A percentile compares a stretch with the other conserved stretches of the same genome.
These are phyloP conservation scores for Peromyscus melanophrys DNA, from an alignment of 2,797 vertebrate genomes.

Conservation along the genomic window DNA sequence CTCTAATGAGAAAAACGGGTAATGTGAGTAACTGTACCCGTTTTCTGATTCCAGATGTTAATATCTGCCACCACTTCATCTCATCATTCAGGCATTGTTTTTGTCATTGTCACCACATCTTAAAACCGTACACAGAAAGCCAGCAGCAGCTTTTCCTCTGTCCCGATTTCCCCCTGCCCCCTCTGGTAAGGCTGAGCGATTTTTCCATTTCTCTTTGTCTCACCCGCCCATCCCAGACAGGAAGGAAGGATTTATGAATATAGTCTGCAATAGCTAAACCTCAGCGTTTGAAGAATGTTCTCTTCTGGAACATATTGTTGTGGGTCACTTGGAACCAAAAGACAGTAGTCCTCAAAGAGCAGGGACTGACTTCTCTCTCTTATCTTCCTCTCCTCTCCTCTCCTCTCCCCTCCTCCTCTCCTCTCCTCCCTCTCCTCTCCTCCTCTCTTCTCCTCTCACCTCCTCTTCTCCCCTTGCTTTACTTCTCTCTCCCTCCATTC, in stretches of 20 bases:
- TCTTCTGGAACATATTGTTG: background rate
- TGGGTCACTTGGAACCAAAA: slow-evolving; percentile 11
- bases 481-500: background rate
- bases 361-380: background rate
- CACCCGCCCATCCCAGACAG: background rate
- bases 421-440: too few relatives aligned
- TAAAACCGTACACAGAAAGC: slow-evolving; percentile 50
- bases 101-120: slow-evolving; percentile 42
- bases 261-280: slow-evolving; percentile 24
- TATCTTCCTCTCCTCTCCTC: background rate
- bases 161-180: background rate
- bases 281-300: slow-evolving; percentile 43
- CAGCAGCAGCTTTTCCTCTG: slow-evolving; percentile 56
- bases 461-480: too few relatives aligned
- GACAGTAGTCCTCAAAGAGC: slow-evolving; percentile 25
- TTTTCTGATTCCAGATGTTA: slow-evolving; percentile 47
- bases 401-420: too few relatives aligned
- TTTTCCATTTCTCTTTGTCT: background rate
- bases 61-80: background rate
- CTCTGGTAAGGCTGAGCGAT: background rate
- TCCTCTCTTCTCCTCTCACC: background rate
- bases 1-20: background rate
- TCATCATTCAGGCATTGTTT: slow-evolving; percentile 18
- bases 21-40: background rate
- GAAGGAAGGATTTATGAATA: slow-evolving; percentile 29